Conservation (phyloP, 1,140 invertebrate species). For the Drosophila teissieri region DNA sequence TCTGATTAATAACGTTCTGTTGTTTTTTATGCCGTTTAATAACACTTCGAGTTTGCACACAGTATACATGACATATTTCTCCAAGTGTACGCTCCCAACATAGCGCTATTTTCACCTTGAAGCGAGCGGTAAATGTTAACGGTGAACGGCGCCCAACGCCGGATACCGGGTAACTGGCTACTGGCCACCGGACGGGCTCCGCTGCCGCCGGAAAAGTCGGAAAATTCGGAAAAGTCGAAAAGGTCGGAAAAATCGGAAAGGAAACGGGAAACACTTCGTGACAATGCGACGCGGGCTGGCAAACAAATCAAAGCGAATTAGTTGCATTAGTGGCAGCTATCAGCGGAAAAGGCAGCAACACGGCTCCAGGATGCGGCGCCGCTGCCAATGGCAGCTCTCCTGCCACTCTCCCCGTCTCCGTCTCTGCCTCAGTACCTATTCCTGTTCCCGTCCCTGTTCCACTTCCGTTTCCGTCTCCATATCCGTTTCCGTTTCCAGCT, state of each 20-base stretch:
- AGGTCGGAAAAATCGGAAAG: slow-evolving; percentile 11
- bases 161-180: slow-evolving; percentile 42
- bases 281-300: slow-evolving; percentile 56
- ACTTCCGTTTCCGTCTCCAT: background rate
- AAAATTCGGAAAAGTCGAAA: slow-evolving; percentile 14
- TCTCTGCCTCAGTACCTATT: background rate
- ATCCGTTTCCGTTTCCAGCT: background rate
- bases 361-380: slow-evolving; percentile 30
- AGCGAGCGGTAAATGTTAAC: slow-evolving; percentile 18
- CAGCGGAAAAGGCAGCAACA: slow-evolving; percentile 32
- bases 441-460: background rate
- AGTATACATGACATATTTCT: background rate
- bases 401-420: background rate
- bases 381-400: slow-evolving; percentile 33
- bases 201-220: slow-evolving; percentile 26
- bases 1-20: no score
- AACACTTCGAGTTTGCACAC: no score
- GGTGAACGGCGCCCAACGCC: slow-evolving; percentile 36
- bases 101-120: background rate
- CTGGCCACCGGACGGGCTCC: slow-evolving; percentile 23
- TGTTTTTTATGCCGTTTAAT: no score
- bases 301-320: slow-evolving; percentile 69
- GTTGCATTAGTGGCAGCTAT: slow-evolving; percentile 68
- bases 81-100: slow-evolving; percentile 2
- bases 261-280: slow-evolving; percentile 54